These are phyloP conservation scores for Cephalopachus bancanus DNA, from an alignment of 2,797 vertebrate species.

Conservation along the genomic window DNA sequence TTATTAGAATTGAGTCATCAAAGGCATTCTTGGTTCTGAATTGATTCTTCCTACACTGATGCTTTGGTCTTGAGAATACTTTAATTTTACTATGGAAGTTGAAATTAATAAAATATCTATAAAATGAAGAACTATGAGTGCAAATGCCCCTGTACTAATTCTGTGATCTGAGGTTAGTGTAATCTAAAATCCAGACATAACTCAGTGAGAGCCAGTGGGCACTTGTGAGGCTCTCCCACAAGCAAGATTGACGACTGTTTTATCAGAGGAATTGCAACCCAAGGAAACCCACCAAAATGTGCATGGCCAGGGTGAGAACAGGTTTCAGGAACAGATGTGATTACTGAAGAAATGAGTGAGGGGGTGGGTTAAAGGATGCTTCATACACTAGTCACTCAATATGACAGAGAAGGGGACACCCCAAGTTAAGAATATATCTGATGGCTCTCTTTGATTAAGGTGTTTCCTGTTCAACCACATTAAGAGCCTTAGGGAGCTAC, in stretches of 20 bases:
- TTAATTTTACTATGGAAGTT: not conserved
- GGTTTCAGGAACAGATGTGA: not conserved
- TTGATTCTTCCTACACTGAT: not conserved
- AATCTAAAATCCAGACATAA: not conserved
- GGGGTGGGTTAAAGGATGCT: too few species aligned
- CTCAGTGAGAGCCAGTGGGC: not conserved
- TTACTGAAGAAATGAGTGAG: not conserved
- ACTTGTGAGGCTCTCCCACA: not conserved
- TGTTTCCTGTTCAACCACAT: not conserved
- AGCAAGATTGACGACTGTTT: not conserved
- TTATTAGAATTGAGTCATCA: not conserved
- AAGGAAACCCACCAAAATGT: not conserved
- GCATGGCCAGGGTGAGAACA: too few species aligned
- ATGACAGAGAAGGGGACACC: too few species aligned
- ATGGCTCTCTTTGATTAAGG: not conserved
- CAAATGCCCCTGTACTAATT: not conserved
- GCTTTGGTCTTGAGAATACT: not conserved
- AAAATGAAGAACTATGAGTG: not conserved
- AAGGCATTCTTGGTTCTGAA: not conserved
- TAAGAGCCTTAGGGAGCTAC: not conserved
- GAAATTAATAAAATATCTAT: not conserved
- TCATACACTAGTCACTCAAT: too few species aligned
- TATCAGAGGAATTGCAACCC: not conserved
- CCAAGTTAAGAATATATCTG: not conserved
- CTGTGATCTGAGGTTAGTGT: not conserved